phyloP scores from a whole-genome alignment of 2,888 invertebrate species.

The Neuroscelio doddi region DNA sequence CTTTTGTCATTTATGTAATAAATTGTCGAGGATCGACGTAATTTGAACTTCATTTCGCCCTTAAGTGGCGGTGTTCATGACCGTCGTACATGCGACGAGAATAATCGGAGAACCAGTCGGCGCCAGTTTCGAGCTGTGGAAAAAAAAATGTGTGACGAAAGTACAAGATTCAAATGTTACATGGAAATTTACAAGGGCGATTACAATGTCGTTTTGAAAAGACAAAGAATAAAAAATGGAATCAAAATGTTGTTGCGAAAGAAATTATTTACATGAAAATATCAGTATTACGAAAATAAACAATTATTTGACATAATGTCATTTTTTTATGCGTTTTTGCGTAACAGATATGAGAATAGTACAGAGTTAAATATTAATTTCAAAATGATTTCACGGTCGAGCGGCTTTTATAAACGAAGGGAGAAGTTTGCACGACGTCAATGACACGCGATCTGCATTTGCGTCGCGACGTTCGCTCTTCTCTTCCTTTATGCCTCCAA shows the following conservation, averaged over 20 bases:
- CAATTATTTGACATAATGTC: too few species aligned
- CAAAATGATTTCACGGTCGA: conserved; percentile 12
- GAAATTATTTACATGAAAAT: too few species aligned
- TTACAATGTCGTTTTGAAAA: conserved; percentile 40
- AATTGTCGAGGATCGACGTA: conserved; percentile 18
- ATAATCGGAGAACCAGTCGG: conserved; percentile 38
- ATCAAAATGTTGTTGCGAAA: too few species aligned
- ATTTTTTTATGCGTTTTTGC: too few species aligned
- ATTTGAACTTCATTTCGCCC: conserved; percentile 25
- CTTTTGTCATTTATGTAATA: conserved; percentile 17
- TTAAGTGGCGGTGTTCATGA: conserved; percentile 15
- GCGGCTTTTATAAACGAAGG: conserved; percentile 24
- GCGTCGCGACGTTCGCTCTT: conserved; percentile 13
- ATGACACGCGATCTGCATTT: conserved; percentile 38
- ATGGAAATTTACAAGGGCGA: conserved; percentile 53
- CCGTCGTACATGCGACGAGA: conserved; percentile 41
- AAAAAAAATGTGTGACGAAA: conserved; percentile 26
- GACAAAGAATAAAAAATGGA: too few species aligned
- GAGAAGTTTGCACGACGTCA: conserved; percentile 30
- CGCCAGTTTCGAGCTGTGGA: conserved; percentile 25
- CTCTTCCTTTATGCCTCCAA: conserved; percentile 30
- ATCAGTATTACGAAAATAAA: too few species aligned
- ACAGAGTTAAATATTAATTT: conserved; percentile 15
- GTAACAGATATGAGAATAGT: too few species aligned
- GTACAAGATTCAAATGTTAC: conserved; percentile 15